phyloP scores from a whole-genome alignment of 1,140 invertebrate species.

The Ctenoplectra terminalis region DNA sequence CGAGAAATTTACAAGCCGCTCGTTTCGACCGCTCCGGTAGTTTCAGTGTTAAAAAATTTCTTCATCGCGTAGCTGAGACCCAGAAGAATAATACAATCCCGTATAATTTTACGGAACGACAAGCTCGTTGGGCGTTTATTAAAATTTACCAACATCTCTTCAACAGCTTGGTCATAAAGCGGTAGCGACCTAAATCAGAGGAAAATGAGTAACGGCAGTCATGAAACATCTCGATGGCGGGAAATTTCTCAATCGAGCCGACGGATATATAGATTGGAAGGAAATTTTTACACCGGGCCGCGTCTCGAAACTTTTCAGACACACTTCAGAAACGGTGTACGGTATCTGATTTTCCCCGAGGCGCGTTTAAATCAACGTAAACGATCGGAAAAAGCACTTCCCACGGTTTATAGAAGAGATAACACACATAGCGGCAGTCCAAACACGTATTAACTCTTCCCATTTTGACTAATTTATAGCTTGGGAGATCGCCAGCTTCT shows the following conservation, averaged over 20 bases:
- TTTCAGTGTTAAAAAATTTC: too few species aligned
- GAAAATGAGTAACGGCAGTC: not conserved
- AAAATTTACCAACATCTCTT: not conserved
- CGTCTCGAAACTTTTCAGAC: slow-evolving; percentile 8
- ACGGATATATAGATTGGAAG: not conserved
- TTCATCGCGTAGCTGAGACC: too few species aligned
- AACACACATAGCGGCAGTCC: slow-evolving; percentile 3
- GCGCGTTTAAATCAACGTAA: slow-evolving; percentile 10
- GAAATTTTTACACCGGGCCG: slow-evolving; percentile 2
- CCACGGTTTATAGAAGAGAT: slow-evolving; percentile 43
- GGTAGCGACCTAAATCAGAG: too few species aligned
- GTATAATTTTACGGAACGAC: not conserved
- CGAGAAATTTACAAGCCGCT: too few species aligned
- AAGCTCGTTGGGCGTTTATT: not conserved
- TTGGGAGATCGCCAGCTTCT: slow-evolving; percentile 30
- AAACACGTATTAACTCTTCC: slow-evolving; percentile 38
- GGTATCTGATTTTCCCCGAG: not conserved
- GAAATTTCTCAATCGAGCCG: not conserved
- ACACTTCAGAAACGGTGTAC: not conserved
- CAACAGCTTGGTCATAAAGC: not conserved
- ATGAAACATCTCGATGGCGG: not conserved
- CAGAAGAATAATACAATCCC: too few species aligned
- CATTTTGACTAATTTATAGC: slow-evolving; percentile 43
- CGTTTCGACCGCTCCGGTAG: too few species aligned
- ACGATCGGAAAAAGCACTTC: slow-evolving; percentile 32